Conservation (phyloP, 1,140 invertebrate species). For the Aphelenchoides avenae region DNA sequence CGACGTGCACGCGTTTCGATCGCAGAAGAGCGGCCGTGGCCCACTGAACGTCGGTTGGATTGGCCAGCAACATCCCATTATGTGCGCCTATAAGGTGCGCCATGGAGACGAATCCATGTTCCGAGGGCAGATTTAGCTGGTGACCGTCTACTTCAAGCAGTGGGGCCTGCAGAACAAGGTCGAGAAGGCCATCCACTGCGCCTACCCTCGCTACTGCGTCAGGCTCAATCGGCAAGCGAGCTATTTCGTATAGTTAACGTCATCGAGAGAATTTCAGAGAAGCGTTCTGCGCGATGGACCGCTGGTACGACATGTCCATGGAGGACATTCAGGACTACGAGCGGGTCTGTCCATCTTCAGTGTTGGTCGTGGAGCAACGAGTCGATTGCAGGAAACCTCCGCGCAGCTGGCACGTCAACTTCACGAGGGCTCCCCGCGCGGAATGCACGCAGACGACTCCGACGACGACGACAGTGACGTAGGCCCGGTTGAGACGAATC, state of each 20-base stretch:
- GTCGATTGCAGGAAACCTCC: no score
- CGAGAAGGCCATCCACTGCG: conserved; percentile 72
- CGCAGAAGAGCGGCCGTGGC: conserved; percentile 84
- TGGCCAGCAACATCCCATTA: not conserved
- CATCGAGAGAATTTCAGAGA: no score
- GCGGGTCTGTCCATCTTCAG: no score
- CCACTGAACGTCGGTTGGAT: conserved; percentile 76
- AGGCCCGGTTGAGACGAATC: no score
- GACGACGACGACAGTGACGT: no score
- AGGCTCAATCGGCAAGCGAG: not conserved
- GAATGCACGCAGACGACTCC: no score
- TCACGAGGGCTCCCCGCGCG: no score
- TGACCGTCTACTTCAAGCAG: conserved; percentile 96
- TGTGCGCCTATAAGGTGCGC: conserved; percentile 93
- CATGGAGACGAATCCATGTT: no score
- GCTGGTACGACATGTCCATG: conserved; percentile 88
- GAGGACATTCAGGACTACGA: conserved; percentile 81
- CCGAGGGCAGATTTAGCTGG: no score
- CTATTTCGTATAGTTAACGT: no score
- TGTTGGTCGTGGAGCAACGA: no score
- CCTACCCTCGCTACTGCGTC: conserved; percentile 68
- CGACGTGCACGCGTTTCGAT: conserved; percentile 84
- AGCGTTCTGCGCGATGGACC: conserved; percentile 78
- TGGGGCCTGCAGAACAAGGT: conserved; percentile 87
- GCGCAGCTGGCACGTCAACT: no score